phyloP scores from a whole-genome alignment of 2,888 invertebrate species.

The Plebejus melissa region DNA sequence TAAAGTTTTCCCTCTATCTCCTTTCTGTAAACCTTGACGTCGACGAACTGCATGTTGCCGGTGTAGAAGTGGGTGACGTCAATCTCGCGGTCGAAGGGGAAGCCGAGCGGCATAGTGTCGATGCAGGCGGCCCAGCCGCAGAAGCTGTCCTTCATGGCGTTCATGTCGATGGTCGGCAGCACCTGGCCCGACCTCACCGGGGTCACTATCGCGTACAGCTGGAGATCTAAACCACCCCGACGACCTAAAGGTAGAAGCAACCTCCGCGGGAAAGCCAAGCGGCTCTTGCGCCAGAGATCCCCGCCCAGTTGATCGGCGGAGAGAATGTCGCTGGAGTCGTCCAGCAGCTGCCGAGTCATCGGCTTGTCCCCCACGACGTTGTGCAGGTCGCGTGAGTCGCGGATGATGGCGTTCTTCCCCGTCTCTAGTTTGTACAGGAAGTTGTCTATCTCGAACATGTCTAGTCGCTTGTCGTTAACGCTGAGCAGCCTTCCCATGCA shows the following conservation, averaged over 20 bases:
- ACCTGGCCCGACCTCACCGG: conserved; percentile 73
- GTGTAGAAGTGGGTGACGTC: conserved; percentile 79
- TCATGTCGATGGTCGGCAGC: conserved; percentile 64
- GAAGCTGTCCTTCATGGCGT: conserved; percentile 69
- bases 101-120: conserved; percentile 83
- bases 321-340: conserved; percentile 48
- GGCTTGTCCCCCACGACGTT: conserved; percentile 81
- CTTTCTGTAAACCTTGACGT: conserved; percentile 81
- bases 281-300: conserved; percentile 74
- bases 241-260: conserved; percentile 85
- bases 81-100: conserved; percentile 86
- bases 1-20: conserved; percentile 44
- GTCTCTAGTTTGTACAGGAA: conserved; percentile 81
- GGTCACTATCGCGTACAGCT: conserved; percentile 81
- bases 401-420: conserved; percentile 84
- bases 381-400: conserved; percentile 83
- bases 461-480: conserved; percentile 62
- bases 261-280: conserved; percentile 82
- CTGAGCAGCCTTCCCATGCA: conserved; percentile 78
- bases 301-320: conserved; percentile 74
- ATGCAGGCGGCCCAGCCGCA: conserved; percentile 76
- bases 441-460: conserved; percentile 70
- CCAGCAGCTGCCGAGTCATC: conserved; percentile 55
- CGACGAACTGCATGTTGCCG: conserved; percentile 82
- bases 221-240: conserved; percentile 80